Evolutionary conservation across 1,140 invertebrate genomes (phyloP), one percentile per base, ranked within the genome.

Genomic region (Ips nitidus): DNA sequence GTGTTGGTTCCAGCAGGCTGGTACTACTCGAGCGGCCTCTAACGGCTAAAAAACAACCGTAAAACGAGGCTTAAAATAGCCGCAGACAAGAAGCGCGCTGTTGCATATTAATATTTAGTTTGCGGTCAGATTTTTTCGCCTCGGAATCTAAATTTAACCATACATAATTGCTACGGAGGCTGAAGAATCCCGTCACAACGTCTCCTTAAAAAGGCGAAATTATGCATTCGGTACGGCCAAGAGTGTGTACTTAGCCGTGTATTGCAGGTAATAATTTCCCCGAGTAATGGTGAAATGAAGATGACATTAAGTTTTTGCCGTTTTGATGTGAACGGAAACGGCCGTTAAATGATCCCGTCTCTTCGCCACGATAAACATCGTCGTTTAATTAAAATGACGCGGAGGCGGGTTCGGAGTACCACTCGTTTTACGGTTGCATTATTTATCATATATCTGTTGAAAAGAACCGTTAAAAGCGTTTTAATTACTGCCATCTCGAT

Each of bases 241-340:
- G 22, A 22, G 45, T 50, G 45, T 50, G 45, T 50, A 1, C 45
- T 50, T 50, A 50, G 45, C 45, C 45, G 45, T 50, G 22, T 50
- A 22, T 50, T 50, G 45, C 45, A 50, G 22, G 6, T 22, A 6
- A 22, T 50, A 50, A 50, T 50, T 50, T 50, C 45, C 6, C 45
- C 45, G 45, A 8, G 45, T 50, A 50, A 50, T 50, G 45, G 45
- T 50, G 45, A 50, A 50, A 50, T 50, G 45, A 50, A 50, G 45
- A 50, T 50, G 45, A 50, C 45, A 50, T 50, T 50, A 50, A 50
- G 45, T 50, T 50, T 50, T 50, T 50, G 45, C 45, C 3, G 45
- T 8, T 50, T 50, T 50, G 45, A 50, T 50, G 45, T 50, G 45
- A 50, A 50, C 45, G 45, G 45, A 50, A 50, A 50, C 22, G 45